A percentile compares a stretch with the other conserved stretches of the same genome.
Evolutionary conservation across 2,888 invertebrate genomes (phyloP).

Genomic region (Orthosia cruda): DNA sequence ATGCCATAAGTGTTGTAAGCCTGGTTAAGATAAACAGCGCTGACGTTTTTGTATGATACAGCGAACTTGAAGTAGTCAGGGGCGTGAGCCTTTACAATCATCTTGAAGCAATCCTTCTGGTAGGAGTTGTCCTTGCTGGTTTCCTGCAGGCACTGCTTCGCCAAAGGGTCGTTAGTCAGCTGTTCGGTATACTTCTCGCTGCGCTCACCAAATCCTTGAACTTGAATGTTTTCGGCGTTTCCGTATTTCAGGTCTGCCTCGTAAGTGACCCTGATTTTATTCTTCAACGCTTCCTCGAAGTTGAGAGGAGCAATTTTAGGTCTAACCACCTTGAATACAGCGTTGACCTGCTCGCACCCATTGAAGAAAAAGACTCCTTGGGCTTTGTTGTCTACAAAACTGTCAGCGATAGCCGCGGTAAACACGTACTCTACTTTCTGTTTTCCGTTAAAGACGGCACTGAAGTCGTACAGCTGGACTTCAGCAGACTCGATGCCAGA

Average conservation of each 20-base stretch:
- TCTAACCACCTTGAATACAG: slow-evolving; percentile 84
- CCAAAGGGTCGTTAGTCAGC: slow-evolving; percentile 85
- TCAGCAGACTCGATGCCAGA: slow-evolving; percentile 91
- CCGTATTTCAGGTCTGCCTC: slow-evolving; percentile 90
- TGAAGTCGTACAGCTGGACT: slow-evolving; percentile 89
- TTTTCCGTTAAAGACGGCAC: slow-evolving; percentile 90
- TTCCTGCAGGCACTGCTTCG: slow-evolving; percentile 89
- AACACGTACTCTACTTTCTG: slow-evolving; percentile 88
- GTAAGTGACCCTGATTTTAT: slow-evolving; percentile 88
- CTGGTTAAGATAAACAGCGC: slow-evolving; percentile 81
- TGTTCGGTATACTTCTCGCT: slow-evolving; percentile 88
- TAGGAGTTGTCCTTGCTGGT: slow-evolving; percentile 91
- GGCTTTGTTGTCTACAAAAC: slow-evolving; percentile 91
- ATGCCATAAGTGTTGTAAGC: slow-evolving; percentile 86
- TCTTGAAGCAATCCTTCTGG: slow-evolving; percentile 91
- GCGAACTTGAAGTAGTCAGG: slow-evolving; percentile 89
- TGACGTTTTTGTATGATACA: slow-evolving; percentile 90
- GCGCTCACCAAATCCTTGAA: slow-evolving; percentile 88
- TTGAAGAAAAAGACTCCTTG: slow-evolving; percentile 88
- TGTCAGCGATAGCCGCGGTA: slow-evolving; percentile 90
- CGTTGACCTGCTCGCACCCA: slow-evolving; percentile 87
- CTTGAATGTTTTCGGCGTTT: slow-evolving; percentile 82
- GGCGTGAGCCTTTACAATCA: slow-evolving; percentile 90
- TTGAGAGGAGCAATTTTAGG: slow-evolving; percentile 90
- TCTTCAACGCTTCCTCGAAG: slow-evolving; percentile 90